These are phyloP conservation scores for Adela reaumurella DNA, from an alignment of 2,888 invertebrate species.

Conservation along the genomic window DNA sequence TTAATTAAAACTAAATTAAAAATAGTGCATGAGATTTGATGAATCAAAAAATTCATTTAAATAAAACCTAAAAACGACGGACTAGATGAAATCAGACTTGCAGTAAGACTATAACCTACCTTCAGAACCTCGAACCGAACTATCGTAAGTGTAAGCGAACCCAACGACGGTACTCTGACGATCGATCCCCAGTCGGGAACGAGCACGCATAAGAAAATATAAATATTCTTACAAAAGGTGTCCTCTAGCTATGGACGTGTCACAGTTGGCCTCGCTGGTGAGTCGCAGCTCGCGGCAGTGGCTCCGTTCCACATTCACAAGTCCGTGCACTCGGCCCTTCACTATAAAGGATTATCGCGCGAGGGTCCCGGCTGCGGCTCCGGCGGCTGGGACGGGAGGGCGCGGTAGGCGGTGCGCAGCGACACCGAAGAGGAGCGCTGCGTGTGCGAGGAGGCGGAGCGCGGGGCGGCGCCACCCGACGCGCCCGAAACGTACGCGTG, in stretches of 20 bases:
- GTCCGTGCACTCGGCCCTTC: slow-evolving; percentile 23
- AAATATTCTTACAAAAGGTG: not conserved
- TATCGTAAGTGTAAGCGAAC: not conserved
- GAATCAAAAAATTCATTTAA: not conserved
- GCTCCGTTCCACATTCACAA: slow-evolving; percentile 11
- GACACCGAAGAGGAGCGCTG: slow-evolving; percentile 1
- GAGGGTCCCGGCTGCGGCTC: slow-evolving; percentile 10
- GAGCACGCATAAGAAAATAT: not conserved
- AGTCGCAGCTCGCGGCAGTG: not conserved
- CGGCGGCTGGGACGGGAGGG: slow-evolving; percentile 16
- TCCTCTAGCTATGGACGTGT: not conserved
- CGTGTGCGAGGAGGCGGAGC: not conserved
- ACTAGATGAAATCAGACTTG: not conserved
- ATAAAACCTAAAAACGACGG: not conserved
- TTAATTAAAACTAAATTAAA: not conserved
- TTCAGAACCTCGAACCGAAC: not conserved
- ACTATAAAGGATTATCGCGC: slow-evolving; percentile 37
- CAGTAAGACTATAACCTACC: not conserved
- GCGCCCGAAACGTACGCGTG: slow-evolving; percentile 2
- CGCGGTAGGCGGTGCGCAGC: slow-evolving; percentile 5
- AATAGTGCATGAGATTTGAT: not conserved
- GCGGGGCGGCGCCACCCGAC: slow-evolving; percentile 8
- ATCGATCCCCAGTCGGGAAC: not conserved
- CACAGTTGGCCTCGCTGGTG: not conserved
- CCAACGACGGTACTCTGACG: not conserved